These are phyloP conservation scores for Glyphotaelius pellucidus DNA, from an alignment of 2,888 invertebrate species.

Conservation along the genomic window DNA sequence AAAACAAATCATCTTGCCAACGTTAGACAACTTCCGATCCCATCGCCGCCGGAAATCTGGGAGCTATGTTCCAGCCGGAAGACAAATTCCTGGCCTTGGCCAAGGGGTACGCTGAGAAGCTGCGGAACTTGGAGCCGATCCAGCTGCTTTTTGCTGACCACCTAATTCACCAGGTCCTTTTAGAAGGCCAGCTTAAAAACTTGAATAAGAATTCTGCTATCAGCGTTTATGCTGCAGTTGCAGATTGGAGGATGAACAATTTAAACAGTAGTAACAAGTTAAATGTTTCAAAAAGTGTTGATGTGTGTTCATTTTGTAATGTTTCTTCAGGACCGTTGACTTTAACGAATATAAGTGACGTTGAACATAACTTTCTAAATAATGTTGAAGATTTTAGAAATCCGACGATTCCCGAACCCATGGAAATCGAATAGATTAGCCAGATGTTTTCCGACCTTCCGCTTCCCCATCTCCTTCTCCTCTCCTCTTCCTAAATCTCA, in stretches of 20 bases:
- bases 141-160: not conserved
- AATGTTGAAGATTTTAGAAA: not conserved
- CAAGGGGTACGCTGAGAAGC: not conserved
- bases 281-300: not conserved
- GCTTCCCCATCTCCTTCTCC: too few species aligned
- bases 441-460: too few species aligned
- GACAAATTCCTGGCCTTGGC: not conserved
- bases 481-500: too few species aligned
- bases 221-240: not conserved
- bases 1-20: not conserved
- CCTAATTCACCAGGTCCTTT: not conserved
- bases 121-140: not conserved
- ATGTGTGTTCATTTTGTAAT: not conserved
- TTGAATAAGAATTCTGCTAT: not conserved
- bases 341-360: not conserved
- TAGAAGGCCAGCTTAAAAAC: not conserved
- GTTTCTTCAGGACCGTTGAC: not conserved
- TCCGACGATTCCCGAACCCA: not conserved
- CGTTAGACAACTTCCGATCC: not conserved
- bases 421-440: not conserved
- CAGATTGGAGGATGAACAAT: not conserved
- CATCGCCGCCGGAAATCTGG: not conserved
- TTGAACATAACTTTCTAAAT: not conserved
- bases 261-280: not conserved
- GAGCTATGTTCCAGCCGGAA: not conserved